Evolutionary conservation across 1,140 invertebrate genomes (phyloP), one percentile per base, ranked within the genome.

Genomic region (Brachionus rotundiformis): DNA sequence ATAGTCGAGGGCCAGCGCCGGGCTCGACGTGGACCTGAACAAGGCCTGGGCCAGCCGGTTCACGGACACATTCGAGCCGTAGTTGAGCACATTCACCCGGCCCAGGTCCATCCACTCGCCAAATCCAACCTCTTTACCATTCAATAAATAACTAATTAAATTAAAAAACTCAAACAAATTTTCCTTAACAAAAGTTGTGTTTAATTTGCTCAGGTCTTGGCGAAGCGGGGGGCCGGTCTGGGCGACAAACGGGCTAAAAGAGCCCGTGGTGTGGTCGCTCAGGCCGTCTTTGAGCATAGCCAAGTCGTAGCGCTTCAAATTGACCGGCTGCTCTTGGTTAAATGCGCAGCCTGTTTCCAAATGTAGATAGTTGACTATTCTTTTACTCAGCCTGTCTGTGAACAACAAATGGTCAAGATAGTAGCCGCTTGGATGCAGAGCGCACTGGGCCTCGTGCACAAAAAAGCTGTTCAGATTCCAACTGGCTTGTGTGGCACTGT

Each of bases 241-340:
- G n/a, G n/a, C n/a, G n/a, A n/a, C n/a, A n/a, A 79, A 79, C 8
- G 76, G 76, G 16, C 54, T 79, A 25, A 79, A 79, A 8, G 76
- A 5, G 11, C 19, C 29, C 10, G 76, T 19, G n/a, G 13, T 6
- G 27, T 54, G 29, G 19, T 79, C 76, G 27, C 16, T 54, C 8
- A 79, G 44, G 1, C 76, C 76, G 10, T 79, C 76, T 59, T 39
- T 54, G 19, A 79, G 49, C 19, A 79, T 11, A 3, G 54, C 1
- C 31, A 63, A 33, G 44, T 79, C 76, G 16, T 54, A 79, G 27
- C 47, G 16, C 31, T 63, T 79, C 19, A 79, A 79, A 39, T 79
- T 54, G 19, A 5, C 41, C 25, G 73, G 41, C 11, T 49, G 49
- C 44, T 63, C 47, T 79, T 27, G 44, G 19, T 33, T 54, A 59